Evolutionary conservation across 2,888 invertebrate species (phyloP), one percentile per base, ranked within the genome.

Genomic region (Gortyna flavago): DNA sequence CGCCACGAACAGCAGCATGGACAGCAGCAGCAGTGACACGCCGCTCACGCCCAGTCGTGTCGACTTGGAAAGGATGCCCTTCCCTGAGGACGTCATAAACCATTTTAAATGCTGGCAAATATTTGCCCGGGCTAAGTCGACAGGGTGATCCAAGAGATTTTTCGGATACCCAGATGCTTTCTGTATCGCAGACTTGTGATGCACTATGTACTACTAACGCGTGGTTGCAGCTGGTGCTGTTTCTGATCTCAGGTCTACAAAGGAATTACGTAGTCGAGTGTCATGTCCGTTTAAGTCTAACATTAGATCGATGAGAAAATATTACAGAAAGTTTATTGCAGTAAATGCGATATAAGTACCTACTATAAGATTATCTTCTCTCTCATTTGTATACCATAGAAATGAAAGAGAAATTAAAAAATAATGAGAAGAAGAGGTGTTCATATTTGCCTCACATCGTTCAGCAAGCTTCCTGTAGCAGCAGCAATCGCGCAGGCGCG

Each of bases 401-500:
- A 21, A 44, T 66, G 29, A 66, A 29, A 66, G 7, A 18, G 18
- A n/a, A 35, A 21, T 25, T 9, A 32, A 25, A 67, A 18, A 21
- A 29, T 7, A 48, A 67, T 25, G 16, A 57, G 8, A 59, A 44
- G 32, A 44, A 64, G 1, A 64, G 9, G 32, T 13, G 21, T 38
- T n/a, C 0, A 18, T 32, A 21, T 8, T 2, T 25, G 16, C 95
- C 97, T 97, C 88, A 98, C 98, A 98, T 92, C 97, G 94, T 78
- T 97, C 94, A 65, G 97, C 97, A 73, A 97, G 96, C 86, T 96
- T 96, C 88, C 95, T 95, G 90, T 97, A 96, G 93, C 98, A 98
- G 93, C 98, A 98, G 93, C 98, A 98, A 90, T 97, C 97, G 64
- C 97, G 94, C 68, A 98, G 93, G 78, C 97, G 94, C 78, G 96